A percentile compares a stretch with the other conserved stretches of the same genome.
Evolutionary conservation across 2,888 invertebrate species (phyloP).

Genomic region (Spialia ferax): DNA sequence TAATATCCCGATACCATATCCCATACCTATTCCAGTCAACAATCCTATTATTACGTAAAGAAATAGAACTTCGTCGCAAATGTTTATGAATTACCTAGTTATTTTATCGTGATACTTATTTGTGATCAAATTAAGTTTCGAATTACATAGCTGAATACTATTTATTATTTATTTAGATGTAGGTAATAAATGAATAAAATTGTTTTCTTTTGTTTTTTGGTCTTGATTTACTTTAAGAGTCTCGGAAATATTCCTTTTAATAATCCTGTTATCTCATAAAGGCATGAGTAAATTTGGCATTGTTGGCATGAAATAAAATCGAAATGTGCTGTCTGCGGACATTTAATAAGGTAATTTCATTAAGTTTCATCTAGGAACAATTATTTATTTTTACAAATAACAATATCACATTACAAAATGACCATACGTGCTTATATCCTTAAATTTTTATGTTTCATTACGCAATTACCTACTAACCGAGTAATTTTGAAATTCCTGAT

Average conservation of each 20-base stretch:
- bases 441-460: slow-evolving; percentile 55
- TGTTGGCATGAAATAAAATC: no score
- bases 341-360: no score
- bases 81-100: background rate
- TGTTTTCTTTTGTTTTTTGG: no score
- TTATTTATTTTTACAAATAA: background rate
- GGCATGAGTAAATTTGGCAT: no score
- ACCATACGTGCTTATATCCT: slow-evolving; percentile 61
- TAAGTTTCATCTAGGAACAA: background rate
- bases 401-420: slow-evolving; percentile 36
- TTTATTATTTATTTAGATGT: no score
- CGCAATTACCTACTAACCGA: slow-evolving; percentile 57
- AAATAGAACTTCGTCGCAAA: background rate
- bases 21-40: slow-evolving; percentile 58
- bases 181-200: no score
- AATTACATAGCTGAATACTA: background rate
- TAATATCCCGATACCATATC: slow-evolving; percentile 60
- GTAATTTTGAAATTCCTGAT: slow-evolving; percentile 66
- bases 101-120: no score
- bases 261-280: no score
- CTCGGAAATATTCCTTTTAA: no score
- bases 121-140: background rate
- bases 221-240: no score
- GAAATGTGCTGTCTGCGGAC: no score
- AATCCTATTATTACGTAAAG: slow-evolving; percentile 51